Base-by-base conservation (phyloP, 2,797 vertebrate species). In the Discoglossus pictus region DNA sequence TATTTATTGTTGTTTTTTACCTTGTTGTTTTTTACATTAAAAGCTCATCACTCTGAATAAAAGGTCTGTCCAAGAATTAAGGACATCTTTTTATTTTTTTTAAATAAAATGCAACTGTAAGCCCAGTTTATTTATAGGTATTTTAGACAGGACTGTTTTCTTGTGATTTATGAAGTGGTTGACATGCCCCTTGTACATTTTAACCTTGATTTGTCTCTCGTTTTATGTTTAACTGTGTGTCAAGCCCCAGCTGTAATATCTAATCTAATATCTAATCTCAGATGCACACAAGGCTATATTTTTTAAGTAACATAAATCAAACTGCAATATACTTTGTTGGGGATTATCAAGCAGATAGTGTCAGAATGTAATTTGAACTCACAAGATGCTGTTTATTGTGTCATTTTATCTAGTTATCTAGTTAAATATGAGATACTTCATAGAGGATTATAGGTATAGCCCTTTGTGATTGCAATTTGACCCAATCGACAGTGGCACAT, bases 191-290 rank as follows among this genome's bases (percentile, higher is more conserved):
- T 40, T 42, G 27, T 63, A 62, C 61, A 59, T 55, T 20, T 35
- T 70, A 63, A 70, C 67, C 67, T 70, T 70, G 67, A 50, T 56
- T 70, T 58, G 42, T 51, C 67, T 63, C 43, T 1, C 16, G 43
- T 27, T 70, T 21, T 40, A 38, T 50, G 51, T 56, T 56, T 40
- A 48, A 56, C 35, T 54, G 42, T 20, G 51, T 51, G 42, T 63
- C 61, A 63, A 61, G 53, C 27, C 23, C 50, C 16, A 42, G 35
- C 51, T 17, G 35, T 70, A 70, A 63, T 63, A 62, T 70, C 51
- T 56, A 50, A 67, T 67, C 55, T 60, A 43, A 59, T 39, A 51
- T 67, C 54, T 67, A 63, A 70, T 70, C 58, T 54, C 44, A 43
- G 21, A 67, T 60, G 51, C 59, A 25, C 51, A 42, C 34, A 16